Conservation (phyloP, 2,888 invertebrate genomes). For the Plusia festucae region DNA sequence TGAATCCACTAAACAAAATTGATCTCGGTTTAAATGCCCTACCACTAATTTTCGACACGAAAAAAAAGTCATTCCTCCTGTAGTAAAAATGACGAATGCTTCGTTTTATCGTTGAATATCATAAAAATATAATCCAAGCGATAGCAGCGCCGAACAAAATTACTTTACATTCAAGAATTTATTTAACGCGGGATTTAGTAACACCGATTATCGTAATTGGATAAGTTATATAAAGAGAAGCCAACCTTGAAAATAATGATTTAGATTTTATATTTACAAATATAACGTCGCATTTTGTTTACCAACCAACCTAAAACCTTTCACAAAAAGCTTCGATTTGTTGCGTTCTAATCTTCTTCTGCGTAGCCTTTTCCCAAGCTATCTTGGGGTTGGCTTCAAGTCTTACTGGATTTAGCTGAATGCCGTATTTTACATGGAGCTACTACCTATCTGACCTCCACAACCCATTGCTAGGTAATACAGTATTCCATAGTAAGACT, state of each 20-base stretch:
- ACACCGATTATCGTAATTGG: conserved; percentile 4
- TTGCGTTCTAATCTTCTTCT: background rate
- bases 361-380: no score
- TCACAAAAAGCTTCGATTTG: background rate
- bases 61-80: no score
- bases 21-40: no score
- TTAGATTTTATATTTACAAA: background rate
- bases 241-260: background rate
- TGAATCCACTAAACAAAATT: no score
- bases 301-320: background rate
- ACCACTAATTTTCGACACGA: no score
- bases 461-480: no score
- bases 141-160: background rate
- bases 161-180: background rate
- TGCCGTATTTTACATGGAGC: no score
- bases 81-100: background rate
- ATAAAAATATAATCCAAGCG: background rate
- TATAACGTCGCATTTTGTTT: background rate
- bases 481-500: no score
- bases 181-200: background rate
- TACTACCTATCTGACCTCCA: no score
- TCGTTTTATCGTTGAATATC: background rate
- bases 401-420: no score
- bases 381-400: no score
- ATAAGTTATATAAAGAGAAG: background rate